These are phyloP conservation scores for Brenthis daphne DNA, from an alignment of 2,888 invertebrate genomes.

Conservation along the genomic window DNA sequence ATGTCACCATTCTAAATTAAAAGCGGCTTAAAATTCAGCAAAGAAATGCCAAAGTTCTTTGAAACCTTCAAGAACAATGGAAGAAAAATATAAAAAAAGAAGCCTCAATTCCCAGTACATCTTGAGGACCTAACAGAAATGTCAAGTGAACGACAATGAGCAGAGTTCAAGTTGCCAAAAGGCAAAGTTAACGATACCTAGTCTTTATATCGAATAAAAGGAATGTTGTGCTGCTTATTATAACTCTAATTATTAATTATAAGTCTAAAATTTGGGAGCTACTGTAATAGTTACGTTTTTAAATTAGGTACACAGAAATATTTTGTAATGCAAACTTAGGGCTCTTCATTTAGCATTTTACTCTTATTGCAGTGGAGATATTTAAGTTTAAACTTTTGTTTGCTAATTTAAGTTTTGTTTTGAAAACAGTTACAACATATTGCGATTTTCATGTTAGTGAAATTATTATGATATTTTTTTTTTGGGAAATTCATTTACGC, in stretches of 20 bases:
- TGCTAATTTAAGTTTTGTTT: too few species aligned
- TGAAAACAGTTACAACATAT: too few species aligned
- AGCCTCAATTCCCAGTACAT: slow-evolving; percentile 33
- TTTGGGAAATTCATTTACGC: too few species aligned
- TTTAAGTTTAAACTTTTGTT: too few species aligned
- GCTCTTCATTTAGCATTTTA: too few species aligned
- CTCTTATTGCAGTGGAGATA: too few species aligned
- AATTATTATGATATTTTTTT: too few species aligned
- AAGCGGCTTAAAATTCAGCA: slow-evolving; percentile 20
- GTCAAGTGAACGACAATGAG: slow-evolving; percentile 37
- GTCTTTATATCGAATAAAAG: slow-evolving; percentile 23
- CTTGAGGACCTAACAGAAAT: slow-evolving; percentile 36
- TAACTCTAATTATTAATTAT: slow-evolving; percentile 8
- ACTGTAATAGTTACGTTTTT: too few species aligned
- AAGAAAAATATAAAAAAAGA: slow-evolving; percentile 29
- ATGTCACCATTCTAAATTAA: slow-evolving; percentile 16
- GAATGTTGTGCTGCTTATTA: slow-evolving; percentile 1
- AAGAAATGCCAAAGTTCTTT: slow-evolving; percentile 21
- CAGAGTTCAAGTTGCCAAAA: slow-evolving; percentile 35
- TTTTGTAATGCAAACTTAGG: too few species aligned
- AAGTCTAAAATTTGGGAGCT: slow-evolving; percentile 1
- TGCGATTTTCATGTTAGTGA: too few species aligned
- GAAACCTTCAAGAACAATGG: slow-evolving; percentile 34
- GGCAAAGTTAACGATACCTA: slow-evolving; percentile 33
- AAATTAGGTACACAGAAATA: too few species aligned